These are phyloP conservation scores for Onthophagus taurus DNA, from an alignment of 1,140 invertebrate genomes.

Conservation along the genomic window DNA sequence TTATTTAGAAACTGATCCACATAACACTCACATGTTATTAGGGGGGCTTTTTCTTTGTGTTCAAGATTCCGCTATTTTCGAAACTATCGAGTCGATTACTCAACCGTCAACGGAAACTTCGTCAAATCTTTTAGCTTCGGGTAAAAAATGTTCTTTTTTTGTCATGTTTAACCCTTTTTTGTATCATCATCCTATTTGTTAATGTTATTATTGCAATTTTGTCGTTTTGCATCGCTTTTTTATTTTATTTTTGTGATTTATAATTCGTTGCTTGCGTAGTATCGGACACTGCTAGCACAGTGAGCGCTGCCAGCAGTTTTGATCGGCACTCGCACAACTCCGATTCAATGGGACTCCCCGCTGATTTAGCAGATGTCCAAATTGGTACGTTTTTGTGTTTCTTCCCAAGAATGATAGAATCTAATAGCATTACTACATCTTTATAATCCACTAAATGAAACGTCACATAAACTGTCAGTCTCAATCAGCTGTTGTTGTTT, in stretches of 20 bases:
- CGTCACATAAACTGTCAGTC: no score
- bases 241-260: conserved; percentile 4
- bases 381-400: conserved; percentile 28
- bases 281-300: conserved; percentile 36
- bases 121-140: conserved; percentile 60
- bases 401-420: no score
- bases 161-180: conserved; percentile 5
- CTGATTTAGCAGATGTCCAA: conserved; percentile 22
- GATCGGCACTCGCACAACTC: conserved; percentile 24
- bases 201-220: not conserved
- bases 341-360: conserved; percentile 23
- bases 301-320: conserved; percentile 34
- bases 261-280: conserved; percentile 30
- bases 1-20: conserved; percentile 75
- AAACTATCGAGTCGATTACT: conserved; percentile 58
- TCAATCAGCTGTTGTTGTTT: no score
- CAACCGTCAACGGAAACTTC: conserved; percentile 47
- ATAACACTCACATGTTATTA: conserved; percentile 84
- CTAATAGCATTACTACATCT: no score
- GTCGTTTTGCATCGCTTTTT: conserved; percentile 7
- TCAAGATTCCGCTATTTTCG: conserved; percentile 70
- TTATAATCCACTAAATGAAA: no score
- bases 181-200: not conserved
- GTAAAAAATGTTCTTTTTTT: conserved; percentile 39
- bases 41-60: conserved; percentile 71